Conservation (phyloP, 2,888 invertebrate genomes). For the Parthenolecanium corni region DNA sequence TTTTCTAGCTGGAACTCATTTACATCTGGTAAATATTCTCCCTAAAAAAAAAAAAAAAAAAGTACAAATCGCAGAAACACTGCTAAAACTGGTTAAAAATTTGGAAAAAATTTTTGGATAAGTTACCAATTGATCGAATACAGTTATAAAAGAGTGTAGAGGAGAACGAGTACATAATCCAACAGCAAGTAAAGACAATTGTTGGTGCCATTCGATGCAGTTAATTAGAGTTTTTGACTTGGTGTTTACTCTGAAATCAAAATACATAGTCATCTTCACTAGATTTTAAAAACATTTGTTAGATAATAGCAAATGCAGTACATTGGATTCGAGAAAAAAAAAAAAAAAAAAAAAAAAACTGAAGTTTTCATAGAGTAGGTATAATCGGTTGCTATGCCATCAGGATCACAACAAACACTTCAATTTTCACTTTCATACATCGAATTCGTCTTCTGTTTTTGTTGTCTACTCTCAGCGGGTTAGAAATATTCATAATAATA, state of each 20-base stretch:
- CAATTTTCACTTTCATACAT: no score
- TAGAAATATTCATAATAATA: no score
- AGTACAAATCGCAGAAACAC: no score
- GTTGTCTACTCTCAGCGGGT: no score
- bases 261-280: constrained; percentile 69
- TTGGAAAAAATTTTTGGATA: constrained; percentile 21
- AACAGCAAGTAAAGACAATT: constrained; percentile 67
- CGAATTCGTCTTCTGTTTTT: no score
- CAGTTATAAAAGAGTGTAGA: constrained; percentile 58
- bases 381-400: no score
- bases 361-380: no score
- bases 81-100: no score
- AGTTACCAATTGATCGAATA: constrained; percentile 74
- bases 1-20: constrained; percentile 62
- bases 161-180: constrained; percentile 64
- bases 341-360: no score
- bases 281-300: not conserved
- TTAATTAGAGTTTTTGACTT: constrained; percentile 43
- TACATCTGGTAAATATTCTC: constrained; percentile 60
- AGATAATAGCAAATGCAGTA: no score
- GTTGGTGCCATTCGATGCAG: constrained; percentile 72
- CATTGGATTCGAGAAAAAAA: no score
- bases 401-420: no score
- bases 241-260: constrained; percentile 71
- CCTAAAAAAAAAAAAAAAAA: constrained; percentile 43